phyloP scores from a whole-genome alignment of 2,797 vertebrate species.

The Linurgus olivaceus region DNA sequence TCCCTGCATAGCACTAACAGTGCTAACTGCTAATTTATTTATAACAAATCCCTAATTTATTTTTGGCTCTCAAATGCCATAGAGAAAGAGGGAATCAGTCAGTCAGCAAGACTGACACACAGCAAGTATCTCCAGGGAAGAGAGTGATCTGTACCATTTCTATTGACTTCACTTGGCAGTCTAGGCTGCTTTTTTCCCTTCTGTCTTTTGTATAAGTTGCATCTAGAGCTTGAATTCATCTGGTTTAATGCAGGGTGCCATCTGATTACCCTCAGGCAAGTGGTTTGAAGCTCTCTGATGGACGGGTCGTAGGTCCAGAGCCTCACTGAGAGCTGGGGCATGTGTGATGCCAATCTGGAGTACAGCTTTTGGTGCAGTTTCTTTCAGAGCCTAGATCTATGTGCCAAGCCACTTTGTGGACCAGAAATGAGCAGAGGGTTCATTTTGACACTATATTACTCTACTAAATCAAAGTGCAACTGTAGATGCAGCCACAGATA shows the following conservation, averaged over 20 bases:
- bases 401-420: neutral
- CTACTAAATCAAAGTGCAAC: neutral
- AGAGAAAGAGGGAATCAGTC: neutral
- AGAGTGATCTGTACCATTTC: neutral
- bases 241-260: neutral
- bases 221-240: slow-evolving; percentile 16
- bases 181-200: neutral
- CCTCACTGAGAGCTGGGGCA: neutral
- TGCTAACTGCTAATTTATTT: slow-evolving; percentile 7
- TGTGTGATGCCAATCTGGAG: neutral
- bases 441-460: neutral
- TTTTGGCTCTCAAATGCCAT: neutral
- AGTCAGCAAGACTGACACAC: slow-evolving; percentile 36
- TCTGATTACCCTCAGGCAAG: neutral
- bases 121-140: slow-evolving; percentile 11
- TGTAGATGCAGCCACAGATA: neutral
- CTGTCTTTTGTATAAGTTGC: neutral
- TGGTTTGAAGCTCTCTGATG: neutral
- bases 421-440: neutral
- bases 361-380: neutral
- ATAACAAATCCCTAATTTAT: neutral
- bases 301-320: neutral
- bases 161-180: slow-evolving; percentile 18
- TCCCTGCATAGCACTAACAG: neutral
- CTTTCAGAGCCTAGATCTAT: neutral